Conservation (phyloP, 2,797 vertebrate species). For the Alosa sapidissima region DNA sequence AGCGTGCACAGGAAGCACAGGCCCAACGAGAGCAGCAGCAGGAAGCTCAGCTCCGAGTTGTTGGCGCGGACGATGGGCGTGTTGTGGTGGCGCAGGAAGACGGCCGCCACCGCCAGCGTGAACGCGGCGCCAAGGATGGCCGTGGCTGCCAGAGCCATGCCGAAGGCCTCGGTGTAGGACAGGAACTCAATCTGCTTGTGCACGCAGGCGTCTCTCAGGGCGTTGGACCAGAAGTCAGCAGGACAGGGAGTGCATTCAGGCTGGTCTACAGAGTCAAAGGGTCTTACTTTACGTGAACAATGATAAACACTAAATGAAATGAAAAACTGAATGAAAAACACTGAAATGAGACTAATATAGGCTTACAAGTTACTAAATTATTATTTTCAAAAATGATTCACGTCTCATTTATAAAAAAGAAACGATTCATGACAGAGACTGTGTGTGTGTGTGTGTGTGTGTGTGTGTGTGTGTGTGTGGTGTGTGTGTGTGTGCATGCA, state of each 20-base stretch:
- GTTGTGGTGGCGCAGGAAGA: constrained; percentile 51
- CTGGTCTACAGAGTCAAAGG: constrained; percentile 46
- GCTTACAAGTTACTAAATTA: too few species aligned
- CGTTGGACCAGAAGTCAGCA: constrained; percentile 55
- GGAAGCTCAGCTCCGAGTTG: constrained; percentile 61
- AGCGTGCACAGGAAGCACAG: constrained; percentile 60
- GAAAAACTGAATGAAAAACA: too few species aligned
- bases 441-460: neutral
- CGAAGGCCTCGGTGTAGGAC: constrained; percentile 58
- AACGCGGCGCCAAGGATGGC: constrained; percentile 52
- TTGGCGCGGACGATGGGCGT: constrained; percentile 61
- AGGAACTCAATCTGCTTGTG: constrained; percentile 58
- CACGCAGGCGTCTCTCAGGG: constrained; percentile 47
- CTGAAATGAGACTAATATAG: too few species aligned
- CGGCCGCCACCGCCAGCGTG: constrained; percentile 41
- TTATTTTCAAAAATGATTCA: too few species aligned
- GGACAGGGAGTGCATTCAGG: constrained; percentile 53
- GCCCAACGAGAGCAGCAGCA: constrained; percentile 54
- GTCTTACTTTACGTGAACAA: neutral
- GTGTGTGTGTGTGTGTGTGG: neutral
- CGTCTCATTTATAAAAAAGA: too few species aligned
- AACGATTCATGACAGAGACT: too few species aligned
- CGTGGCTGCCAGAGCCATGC: constrained; percentile 50
- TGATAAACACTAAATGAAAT: too few species aligned
- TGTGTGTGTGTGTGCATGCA: neutral